Base-by-base conservation (phyloP, 1,140 invertebrate genomes). In the Pissodes strobi region DNA sequence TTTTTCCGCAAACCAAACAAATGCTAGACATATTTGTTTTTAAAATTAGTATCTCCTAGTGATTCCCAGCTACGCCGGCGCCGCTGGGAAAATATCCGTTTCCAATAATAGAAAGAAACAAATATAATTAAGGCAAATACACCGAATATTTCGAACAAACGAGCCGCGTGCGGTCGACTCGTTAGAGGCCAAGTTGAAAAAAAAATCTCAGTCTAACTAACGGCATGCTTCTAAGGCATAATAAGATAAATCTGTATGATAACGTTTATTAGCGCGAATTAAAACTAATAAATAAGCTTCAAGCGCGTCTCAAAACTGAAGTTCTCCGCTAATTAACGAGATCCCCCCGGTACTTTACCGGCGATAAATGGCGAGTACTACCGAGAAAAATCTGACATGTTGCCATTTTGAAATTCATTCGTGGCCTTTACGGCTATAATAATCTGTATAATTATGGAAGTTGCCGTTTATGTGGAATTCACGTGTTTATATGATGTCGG, bases 321-420 rank as follows among this genome's bases (percentile, higher is more conserved):
- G 12, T 34, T 52, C n/a, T 5, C 17, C 49, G n/a, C 34, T 52
- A 52, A 52, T 52, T 52, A 52, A 52, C 27, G 49, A 18, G 12
- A 13, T 27, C 27, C 13, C 18, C 6, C 10, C 13, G 13, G 23
- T 18, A 18, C 12, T 52, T 30, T 52, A 52, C 49, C 17, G 27
- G 15, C 23, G 23, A 52, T 37, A 37, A 52, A 52, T 18, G 49
- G 23, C 27, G 10, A 25, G 5, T 6, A 17, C 27, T 52, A 27
- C 49, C 17, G 15, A 34, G 49, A 52, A 52, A 27, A 52, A 52
- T 52, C 49, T 52, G 25, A 52, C 49, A 27, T 52, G 49, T 30
- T 52, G 21, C 27, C 13, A 34, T 52, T 52, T 52, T 18, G 5
- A 18, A 27, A 52, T 30, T 22, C 23, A 9, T 34, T n/a, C 23